Conservation (phyloP, 2,888 invertebrate species). For the Agriotes lineatus region DNA sequence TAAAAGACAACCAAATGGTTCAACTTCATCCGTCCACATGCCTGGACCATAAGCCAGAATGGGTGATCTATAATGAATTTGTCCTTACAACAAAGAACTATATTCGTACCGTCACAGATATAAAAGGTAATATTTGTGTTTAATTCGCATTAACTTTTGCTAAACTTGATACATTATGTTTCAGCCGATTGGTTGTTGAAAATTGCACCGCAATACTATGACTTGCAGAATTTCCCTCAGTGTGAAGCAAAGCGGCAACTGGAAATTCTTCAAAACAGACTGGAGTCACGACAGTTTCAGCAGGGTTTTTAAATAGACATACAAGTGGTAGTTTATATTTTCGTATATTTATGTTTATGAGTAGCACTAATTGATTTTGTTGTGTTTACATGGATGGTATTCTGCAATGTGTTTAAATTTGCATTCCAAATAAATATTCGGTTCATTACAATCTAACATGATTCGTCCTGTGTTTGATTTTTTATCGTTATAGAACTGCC, state of each 20-base stretch:
- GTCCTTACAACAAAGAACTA: slow-evolving; percentile 99
- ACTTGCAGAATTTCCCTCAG: slow-evolving; percentile 96
- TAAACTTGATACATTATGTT: slow-evolving; percentile 35
- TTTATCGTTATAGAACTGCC: slow-evolving; percentile 26
- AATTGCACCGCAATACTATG: slow-evolving; percentile 98
- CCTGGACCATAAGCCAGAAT: slow-evolving; percentile 99
- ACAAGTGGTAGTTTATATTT: slow-evolving; percentile 35
- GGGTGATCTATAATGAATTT: slow-evolving; percentile 99
- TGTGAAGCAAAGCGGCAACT: slow-evolving; percentile 96
- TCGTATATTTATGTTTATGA: slow-evolving; percentile 35
- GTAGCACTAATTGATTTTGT: slow-evolving; percentile 37
- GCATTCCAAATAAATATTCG: slow-evolving; percentile 47
- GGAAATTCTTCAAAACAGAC: slow-evolving; percentile 86
- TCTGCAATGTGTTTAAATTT: slow-evolving; percentile 31
- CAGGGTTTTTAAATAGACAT: slow-evolving; percentile 80
- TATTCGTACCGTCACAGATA: slow-evolving; percentile 98
- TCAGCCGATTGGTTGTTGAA: slow-evolving; percentile 94
- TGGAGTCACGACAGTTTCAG: slow-evolving; percentile 90
- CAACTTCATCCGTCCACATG: slow-evolving; percentile 99
- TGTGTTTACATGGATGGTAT: slow-evolving; percentile 22
- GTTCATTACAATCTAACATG: no score
- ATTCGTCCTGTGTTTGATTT: background rate
- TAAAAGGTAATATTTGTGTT: slow-evolving; percentile 85
- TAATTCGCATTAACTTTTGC: background rate
- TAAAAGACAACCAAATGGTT: slow-evolving; percentile 99